Conservation (phyloP, 1,140 invertebrate genomes). For the honey bee (Apis mellifera) region DNA sequence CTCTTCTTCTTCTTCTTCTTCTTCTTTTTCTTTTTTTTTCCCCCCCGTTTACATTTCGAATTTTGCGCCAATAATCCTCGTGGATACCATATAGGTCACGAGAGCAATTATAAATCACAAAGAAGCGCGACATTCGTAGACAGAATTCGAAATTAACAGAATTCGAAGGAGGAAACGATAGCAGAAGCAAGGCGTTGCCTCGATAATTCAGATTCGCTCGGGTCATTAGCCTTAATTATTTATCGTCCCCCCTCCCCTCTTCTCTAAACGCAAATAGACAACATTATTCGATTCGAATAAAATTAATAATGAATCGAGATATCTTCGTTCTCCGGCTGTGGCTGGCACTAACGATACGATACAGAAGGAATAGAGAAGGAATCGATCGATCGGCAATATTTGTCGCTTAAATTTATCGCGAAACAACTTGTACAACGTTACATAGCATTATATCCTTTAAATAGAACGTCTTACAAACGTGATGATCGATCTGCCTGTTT, state of each 20-base stretch:
- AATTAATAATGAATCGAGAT: background rate
- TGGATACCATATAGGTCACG: too few relatives aligned
- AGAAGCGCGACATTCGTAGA: background rate
- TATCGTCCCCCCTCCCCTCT: background rate
- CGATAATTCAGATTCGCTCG: background rate
- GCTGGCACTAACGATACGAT: background rate
- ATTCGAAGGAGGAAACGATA: background rate
- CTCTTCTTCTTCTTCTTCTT: background rate
- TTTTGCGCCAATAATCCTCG: background rate
- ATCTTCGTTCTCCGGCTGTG: too few relatives aligned
- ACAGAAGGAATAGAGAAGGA: background rate
- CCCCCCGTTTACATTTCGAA: background rate
- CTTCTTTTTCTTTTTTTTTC: too few relatives aligned
- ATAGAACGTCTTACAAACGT: background rate
- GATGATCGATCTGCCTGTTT: constrained; percentile 1
- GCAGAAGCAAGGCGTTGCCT: background rate
- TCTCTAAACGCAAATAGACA: too few relatives aligned
- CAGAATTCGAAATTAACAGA: background rate
- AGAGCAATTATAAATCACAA: background rate
- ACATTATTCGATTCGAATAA: background rate
- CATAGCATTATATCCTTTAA: too few relatives aligned
- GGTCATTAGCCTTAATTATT: background rate
- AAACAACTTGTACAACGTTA: background rate
- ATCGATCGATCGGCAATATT: background rate
- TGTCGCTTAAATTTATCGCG: background rate